Conservation (phyloP, 2,113 vertebrate genomes). For the Anguilla rostrata region DNA sequence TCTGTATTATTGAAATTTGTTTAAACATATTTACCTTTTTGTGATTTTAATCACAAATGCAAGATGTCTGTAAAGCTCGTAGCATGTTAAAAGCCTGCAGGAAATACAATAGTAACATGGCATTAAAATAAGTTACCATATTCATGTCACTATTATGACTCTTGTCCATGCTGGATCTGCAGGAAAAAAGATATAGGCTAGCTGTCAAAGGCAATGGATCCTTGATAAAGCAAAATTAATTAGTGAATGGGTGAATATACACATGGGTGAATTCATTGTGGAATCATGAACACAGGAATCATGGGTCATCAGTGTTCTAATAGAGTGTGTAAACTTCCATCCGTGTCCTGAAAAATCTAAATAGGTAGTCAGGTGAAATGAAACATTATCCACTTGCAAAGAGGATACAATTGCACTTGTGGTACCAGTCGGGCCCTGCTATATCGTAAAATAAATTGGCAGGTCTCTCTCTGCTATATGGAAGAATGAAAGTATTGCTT, state of each 20-base stretch:
- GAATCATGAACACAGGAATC: background rate
- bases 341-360: background rate
- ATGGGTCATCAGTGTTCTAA: background rate
- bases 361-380: background rate
- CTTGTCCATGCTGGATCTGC: background rate
- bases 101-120: background rate
- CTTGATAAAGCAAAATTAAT: background rate
- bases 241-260: background rate
- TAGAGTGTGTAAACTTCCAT: background rate
- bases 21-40: too few species aligned
- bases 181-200: too few species aligned
- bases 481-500: too few species aligned
- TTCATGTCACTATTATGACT: background rate
- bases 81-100: background rate
- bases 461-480: too few species aligned
- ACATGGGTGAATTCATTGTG: too few species aligned
- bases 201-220: background rate
- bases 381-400: background rate
- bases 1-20: background rate
- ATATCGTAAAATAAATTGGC: too few species aligned
- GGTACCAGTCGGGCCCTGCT: too few species aligned
- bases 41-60: background rate
- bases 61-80: background rate
- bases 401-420: too few species aligned
- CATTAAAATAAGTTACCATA: background rate